These are phyloP conservation scores for Stomatorhinus ivindoensis DNA, from an alignment of 2,113 vertebrate genomes.

Conservation along the genomic window DNA sequence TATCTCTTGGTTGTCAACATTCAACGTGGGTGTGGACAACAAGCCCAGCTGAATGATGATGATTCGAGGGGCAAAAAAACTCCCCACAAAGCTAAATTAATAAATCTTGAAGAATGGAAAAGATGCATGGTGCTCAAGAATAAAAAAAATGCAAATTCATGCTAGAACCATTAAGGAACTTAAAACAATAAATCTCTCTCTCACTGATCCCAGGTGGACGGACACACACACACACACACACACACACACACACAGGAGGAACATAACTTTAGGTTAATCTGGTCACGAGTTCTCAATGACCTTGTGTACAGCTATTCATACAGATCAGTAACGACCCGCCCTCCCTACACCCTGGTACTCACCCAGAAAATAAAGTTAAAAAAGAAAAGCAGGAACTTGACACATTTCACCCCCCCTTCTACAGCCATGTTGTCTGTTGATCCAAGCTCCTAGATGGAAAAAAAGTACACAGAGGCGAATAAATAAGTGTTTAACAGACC, in stretches of 20 bases:
- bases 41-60: background rate
- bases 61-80: background rate
- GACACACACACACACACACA: background rate
- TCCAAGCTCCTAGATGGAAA: conserved; percentile 30
- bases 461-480: background rate
- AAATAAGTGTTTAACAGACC: background rate
- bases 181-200: background rate
- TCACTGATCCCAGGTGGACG: too few relatives aligned
- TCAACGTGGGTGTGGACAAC: background rate
- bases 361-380: conserved; percentile 82
- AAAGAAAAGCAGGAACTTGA: conserved; percentile 73
- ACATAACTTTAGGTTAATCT: background rate
- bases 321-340: background rate
- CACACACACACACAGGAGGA: background rate
- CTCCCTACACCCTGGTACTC: conserved; percentile 44
- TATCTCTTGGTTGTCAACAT: background rate
- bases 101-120: background rate
- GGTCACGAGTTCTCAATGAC: background rate
- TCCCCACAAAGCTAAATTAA: background rate
- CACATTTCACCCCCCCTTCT: conserved; percentile 72
- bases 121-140: background rate
- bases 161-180: background rate
- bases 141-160: background rate
- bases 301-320: background rate
- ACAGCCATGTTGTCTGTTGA: conserved; percentile 60